These are phyloP conservation scores for Chaetura pelagica DNA, from an alignment of 2,113 vertebrate genomes.

Conservation along the genomic window DNA sequence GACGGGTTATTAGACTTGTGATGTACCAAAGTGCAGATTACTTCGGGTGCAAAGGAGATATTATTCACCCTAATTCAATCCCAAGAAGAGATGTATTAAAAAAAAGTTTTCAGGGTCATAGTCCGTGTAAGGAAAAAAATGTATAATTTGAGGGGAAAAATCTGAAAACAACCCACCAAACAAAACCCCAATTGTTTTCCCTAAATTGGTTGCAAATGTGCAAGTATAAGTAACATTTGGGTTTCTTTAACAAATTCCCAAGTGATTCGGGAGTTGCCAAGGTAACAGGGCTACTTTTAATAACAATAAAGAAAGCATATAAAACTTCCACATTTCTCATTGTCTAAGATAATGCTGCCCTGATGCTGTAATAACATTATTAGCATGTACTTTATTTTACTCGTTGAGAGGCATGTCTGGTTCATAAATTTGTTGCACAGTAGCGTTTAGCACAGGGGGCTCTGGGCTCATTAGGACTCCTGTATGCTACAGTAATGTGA, in stretches of 20 bases:
- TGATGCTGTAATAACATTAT: conserved; percentile 1
- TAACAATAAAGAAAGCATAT: conserved; percentile 65
- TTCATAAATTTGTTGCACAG: not conserved
- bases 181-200: conserved; percentile 21
- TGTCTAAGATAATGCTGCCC: conserved; percentile 47
- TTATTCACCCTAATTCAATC: not conserved
- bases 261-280: conserved; percentile 70
- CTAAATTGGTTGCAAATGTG: conserved; percentile 69
- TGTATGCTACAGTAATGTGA: not conserved
- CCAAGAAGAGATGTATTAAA: not conserved
- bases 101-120: not conserved
- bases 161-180: not conserved
- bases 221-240: conserved; percentile 62
- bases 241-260: conserved; percentile 61
- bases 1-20: not conserved
- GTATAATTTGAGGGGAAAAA: not conserved
- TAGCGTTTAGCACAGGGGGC: not conserved
- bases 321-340: conserved; percentile 60
- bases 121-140: conserved; percentile 17
- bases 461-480: not conserved
- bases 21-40: not conserved
- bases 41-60: not conserved
- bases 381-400: conserved; percentile 32
- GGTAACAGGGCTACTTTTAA: conserved; percentile 73
- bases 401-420: conserved; percentile 1